phyloP scores from a whole-genome alignment of 2,888 invertebrate genomes.

The Thecophora atra region DNA sequence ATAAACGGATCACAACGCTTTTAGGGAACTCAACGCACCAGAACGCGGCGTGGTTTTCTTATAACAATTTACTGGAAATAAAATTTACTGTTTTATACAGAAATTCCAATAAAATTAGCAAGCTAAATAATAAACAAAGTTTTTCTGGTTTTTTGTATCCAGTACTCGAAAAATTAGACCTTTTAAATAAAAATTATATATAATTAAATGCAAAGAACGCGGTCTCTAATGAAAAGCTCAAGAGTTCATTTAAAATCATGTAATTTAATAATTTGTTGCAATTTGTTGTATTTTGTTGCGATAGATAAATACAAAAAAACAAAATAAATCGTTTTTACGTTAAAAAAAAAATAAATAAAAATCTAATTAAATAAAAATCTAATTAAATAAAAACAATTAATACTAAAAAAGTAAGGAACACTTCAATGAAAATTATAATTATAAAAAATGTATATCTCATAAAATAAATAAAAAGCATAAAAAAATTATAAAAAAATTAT shows the following conservation, averaged over 20 bases:
- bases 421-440: too few relatives aligned
- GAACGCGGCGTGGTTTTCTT: conserved; percentile 5
- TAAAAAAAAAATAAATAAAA: too few relatives aligned
- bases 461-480: background rate
- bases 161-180: background rate
- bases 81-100: background rate
- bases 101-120: too few relatives aligned
- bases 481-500: background rate
- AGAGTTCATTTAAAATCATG: too few relatives aligned
- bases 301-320: too few relatives aligned
- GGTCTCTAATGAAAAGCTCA: background rate
- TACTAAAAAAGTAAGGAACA: too few relatives aligned
- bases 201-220: background rate
- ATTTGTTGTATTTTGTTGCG: too few relatives aligned
- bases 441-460: too few relatives aligned
- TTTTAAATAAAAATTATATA: background rate
- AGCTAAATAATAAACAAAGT: background rate
- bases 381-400: too few relatives aligned
- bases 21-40: background rate
- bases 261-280: too few relatives aligned
- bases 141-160: background rate
- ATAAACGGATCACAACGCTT: background rate
- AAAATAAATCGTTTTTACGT: too few relatives aligned
- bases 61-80: background rate
- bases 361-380: too few relatives aligned